A percentile compares a stretch with the other conserved stretches of the same genome.
These are phyloP conservation scores for Drosophila tripunctata DNA, from an alignment of 2,888 invertebrate genomes.

Conservation along the genomic window DNA sequence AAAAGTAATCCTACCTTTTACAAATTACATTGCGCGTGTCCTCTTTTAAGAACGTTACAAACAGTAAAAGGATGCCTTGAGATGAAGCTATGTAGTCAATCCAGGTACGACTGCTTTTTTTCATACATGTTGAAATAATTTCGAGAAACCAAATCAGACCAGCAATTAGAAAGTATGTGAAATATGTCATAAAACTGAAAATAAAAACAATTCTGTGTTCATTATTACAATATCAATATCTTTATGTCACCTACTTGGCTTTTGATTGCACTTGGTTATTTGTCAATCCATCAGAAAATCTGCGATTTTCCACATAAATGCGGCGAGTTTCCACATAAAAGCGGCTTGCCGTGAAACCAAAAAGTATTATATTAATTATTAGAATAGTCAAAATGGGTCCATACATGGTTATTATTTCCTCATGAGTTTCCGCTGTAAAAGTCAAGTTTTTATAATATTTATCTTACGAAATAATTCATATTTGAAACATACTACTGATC, in stretches of 20 bases:
- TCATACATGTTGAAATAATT: slow-evolving; percentile 87
- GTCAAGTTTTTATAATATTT: slow-evolving; percentile 1
- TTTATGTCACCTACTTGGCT: slow-evolving; percentile 3
- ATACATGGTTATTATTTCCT: slow-evolving; percentile 75
- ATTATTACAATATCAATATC: no score
- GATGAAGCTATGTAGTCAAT: not conserved
- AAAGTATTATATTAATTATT: slow-evolving; percentile 69
- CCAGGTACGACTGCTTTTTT: slow-evolving; percentile 14
- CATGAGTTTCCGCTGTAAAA: slow-evolving; percentile 48
- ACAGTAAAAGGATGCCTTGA: slow-evolving; percentile 64
- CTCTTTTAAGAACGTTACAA: slow-evolving; percentile 52
- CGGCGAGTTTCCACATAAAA: no score
- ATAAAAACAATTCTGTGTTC: not conserved
- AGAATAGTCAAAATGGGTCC: slow-evolving; percentile 72
- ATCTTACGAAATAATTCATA: not conserved
- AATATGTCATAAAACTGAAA: slow-evolving; percentile 89
- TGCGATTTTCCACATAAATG: slow-evolving; percentile 61
- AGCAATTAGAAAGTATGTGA: slow-evolving; percentile 93
- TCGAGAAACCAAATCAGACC: slow-evolving; percentile 93
- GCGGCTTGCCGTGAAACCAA: slow-evolving; percentile 63
- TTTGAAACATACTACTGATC: slow-evolving; percentile 84
- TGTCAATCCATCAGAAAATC: slow-evolving; percentile 41
- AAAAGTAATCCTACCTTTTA: slow-evolving; percentile 39
- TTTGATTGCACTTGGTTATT: not conserved
- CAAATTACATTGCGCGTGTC: slow-evolving; percentile 32